Percentiles rank a stretch among this genome's conserved stretches.
These are phyloP conservation scores for Platyrinchus mystaceus DNA, from an alignment of 2,797 vertebrate species.

Conservation along the genomic window DNA sequence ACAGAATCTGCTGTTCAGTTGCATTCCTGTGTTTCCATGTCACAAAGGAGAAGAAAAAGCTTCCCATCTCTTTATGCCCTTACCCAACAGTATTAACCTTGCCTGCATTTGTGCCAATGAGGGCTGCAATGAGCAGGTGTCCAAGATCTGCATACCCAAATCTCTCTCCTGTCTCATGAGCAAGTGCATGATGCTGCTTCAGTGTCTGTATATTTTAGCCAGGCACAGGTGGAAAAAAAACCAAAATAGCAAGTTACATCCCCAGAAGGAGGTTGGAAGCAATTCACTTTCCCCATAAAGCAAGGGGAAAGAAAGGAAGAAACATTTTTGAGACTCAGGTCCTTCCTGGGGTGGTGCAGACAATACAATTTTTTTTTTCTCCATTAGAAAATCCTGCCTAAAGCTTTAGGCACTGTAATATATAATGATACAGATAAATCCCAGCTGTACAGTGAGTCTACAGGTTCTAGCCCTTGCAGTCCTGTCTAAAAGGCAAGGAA, in stretches of 20 bases:
- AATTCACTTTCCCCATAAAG: neutral
- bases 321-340: neutral
- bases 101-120: neutral
- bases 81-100: neutral
- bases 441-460: neutral
- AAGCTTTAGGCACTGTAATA: slow-evolving; percentile 1
- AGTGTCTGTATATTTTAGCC: neutral
- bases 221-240: neutral
- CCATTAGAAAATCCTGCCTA: slow-evolving; percentile 12
- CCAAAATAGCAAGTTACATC: neutral
- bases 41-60: neutral
- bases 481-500: neutral
- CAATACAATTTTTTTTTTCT: neutral
- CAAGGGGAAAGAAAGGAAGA: neutral
- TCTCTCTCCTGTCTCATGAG: neutral
- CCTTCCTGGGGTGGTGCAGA: neutral
- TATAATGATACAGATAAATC: neutral
- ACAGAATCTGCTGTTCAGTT: neutral
- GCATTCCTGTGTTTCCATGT: neutral
- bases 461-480: slow-evolving; percentile 1
- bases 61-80: neutral
- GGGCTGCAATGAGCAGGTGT: neutral
- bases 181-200: neutral
- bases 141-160: neutral
- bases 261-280: neutral